phyloP scores from a whole-genome alignment of 2,888 invertebrate genomes.

The Acholoe squamosa region DNA sequence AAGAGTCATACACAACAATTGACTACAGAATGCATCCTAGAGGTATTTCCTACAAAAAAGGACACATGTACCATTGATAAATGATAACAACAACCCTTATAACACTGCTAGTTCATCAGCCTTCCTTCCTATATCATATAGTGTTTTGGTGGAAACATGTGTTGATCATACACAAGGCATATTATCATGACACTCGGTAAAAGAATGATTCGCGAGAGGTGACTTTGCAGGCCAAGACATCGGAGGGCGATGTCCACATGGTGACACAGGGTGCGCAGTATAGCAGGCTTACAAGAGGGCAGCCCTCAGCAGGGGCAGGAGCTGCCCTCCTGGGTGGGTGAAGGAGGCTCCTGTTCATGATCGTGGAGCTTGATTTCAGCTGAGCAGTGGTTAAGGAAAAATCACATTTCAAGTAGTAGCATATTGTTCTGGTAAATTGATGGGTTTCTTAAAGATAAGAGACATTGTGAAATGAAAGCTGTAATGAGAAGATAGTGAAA shows the following conservation, averaged over 20 bases:
- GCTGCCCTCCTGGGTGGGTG: conserved; percentile 56
- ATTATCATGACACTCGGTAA: too few relatives aligned
- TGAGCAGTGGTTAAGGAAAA: conserved; percentile 51
- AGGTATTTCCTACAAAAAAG: too few relatives aligned
- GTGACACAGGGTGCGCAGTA: conserved; percentile 42
- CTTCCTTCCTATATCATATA: too few relatives aligned
- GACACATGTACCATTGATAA: neutral
- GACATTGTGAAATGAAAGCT: too few relatives aligned
- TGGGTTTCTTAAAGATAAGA: too few relatives aligned
- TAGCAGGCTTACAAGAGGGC: too few relatives aligned
- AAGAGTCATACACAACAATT: too few relatives aligned
- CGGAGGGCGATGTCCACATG: conserved; percentile 41
- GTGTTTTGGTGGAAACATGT: too few relatives aligned
- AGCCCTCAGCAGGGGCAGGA: conserved; percentile 49
- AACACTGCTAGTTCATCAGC: too few relatives aligned
- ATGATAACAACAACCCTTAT: neutral
- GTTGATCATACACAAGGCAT: too few relatives aligned
- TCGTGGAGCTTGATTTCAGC: conserved; percentile 59
- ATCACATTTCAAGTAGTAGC: neutral
- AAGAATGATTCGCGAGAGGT: conserved; percentile 52
- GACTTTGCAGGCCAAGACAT: conserved; percentile 56
- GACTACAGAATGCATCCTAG: neutral
- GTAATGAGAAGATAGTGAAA: too few relatives aligned
- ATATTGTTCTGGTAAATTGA: conserved; percentile 10
- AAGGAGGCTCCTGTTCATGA: conserved; percentile 58